phyloP scores from a whole-genome alignment of 2,888 invertebrate species.

The Ichneumoninae sp. region DNA sequence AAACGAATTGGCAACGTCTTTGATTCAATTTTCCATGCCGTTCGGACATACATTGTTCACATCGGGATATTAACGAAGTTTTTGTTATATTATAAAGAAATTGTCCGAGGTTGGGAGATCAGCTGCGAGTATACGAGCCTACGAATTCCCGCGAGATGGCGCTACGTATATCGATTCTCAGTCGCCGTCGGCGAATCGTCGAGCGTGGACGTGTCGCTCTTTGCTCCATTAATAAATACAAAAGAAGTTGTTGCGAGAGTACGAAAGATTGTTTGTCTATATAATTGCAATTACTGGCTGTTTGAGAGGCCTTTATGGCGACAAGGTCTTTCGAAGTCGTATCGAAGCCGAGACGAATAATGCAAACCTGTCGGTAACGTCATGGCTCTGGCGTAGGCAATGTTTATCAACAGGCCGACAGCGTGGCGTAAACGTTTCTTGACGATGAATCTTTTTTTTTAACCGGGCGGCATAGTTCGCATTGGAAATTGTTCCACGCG shows the following conservation, averaged over 20 bases:
- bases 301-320: background rate
- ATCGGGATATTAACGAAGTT: background rate
- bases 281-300: background rate
- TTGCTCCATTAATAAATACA: background rate
- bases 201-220: background rate
- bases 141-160: slow-evolving; percentile 8
- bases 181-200: background rate
- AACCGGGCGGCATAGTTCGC: background rate
- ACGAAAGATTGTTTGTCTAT: background rate
- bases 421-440: slow-evolving; percentile 13
- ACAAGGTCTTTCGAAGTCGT: background rate
- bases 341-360: background rate
- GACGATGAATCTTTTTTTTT: slow-evolving; percentile 23
- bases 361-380: slow-evolving; percentile 20
- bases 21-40: background rate
- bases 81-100: background rate
- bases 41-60: background rate
- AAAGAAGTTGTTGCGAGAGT: background rate
- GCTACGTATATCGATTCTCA: background rate
- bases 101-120: background rate
- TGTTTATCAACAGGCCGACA: slow-evolving; percentile 32
- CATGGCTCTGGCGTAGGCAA: background rate
- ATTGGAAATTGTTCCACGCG: slow-evolving; percentile 32
- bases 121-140: background rate
- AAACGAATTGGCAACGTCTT: background rate